These are phyloP conservation scores for Drusus annulatus DNA, from an alignment of 1,140 invertebrate genomes.

Conservation along the genomic window DNA sequence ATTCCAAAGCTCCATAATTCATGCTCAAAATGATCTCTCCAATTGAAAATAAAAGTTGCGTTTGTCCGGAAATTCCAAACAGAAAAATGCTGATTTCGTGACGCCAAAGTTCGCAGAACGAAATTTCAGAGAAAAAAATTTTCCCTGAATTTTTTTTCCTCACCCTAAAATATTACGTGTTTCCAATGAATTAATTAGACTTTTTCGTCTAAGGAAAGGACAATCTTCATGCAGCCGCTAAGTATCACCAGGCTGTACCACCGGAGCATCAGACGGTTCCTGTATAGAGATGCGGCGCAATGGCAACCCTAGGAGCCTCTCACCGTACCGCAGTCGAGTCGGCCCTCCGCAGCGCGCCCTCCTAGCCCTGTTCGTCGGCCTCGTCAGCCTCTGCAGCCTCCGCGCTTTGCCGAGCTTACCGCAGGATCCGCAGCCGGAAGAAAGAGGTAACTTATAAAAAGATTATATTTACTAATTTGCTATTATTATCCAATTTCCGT, in stretches of 20 bases:
- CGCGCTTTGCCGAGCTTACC: constrained; percentile 46
- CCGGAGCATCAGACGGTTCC: constrained; percentile 51
- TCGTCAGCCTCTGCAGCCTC: neutral
- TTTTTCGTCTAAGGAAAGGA: constrained; percentile 40
- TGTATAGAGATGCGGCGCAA: constrained; percentile 51
- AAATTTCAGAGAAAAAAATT: no score
- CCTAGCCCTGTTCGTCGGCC: neutral
- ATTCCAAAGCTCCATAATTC: no score
- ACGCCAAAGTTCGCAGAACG: no score
- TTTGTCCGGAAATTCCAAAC: no score
- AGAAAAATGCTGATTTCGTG: no score
- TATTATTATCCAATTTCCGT: no score
- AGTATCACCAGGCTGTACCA: constrained; percentile 45
- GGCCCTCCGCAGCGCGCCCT: neutral
- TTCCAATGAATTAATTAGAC: neutral
- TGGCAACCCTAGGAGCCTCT: constrained; percentile 24
- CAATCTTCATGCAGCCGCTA: constrained; percentile 55
- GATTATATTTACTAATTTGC: no score
- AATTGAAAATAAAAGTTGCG: no score
- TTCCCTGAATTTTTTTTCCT: no score
- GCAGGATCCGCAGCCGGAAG: constrained; percentile 52
- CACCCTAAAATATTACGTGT: no score
- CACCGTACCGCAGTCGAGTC: no score
- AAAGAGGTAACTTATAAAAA: constrained; percentile 43
- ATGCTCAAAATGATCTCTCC: no score